A percentile compares a stretch with the other conserved stretches of the same genome.
These are phyloP conservation scores for Neuroterus valhalla DNA, from an alignment of 1,140 invertebrate genomes.

Conservation along the genomic window DNA sequence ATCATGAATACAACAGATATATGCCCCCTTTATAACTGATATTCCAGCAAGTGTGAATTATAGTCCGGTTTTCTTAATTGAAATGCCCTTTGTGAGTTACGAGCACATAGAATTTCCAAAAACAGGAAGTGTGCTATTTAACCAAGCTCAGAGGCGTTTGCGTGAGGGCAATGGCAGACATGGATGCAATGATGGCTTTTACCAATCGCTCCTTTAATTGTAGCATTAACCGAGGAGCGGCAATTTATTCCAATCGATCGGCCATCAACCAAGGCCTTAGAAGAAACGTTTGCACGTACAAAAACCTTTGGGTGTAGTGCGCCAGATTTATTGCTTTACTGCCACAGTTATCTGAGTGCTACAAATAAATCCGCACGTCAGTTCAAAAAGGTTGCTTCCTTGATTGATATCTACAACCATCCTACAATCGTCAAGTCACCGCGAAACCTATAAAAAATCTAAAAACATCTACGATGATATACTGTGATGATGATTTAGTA, in stretches of 20 bases:
- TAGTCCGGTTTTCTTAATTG: too few species aligned
- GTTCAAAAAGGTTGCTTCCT: slow-evolving; percentile 31
- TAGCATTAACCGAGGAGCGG: slow-evolving; percentile 59
- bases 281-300: slow-evolving; percentile 34
- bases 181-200: slow-evolving; percentile 40
- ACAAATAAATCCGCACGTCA: slow-evolving; percentile 39
- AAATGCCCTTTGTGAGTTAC: not conserved
- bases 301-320: slow-evolving; percentile 36
- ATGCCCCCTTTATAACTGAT: too few species aligned
- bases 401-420: slow-evolving; percentile 28
- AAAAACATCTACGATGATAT: slow-evolving; percentile 24
- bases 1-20: too few species aligned
- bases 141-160: slow-evolving; percentile 41
- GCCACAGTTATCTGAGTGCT: slow-evolving; percentile 28
- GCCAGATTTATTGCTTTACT: slow-evolving; percentile 43
- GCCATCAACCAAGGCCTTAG: slow-evolving; percentile 56
- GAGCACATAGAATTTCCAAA: not conserved
- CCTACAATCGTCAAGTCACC: slow-evolving; percentile 19
- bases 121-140: slow-evolving; percentile 40
- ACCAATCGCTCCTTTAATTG: slow-evolving; percentile 59
- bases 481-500: not conserved
- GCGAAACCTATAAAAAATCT: slow-evolving; percentile 15
- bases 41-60: too few species aligned
- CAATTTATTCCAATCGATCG: slow-evolving; percentile 66
- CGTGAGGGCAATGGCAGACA: slow-evolving; percentile 50